A percentile compares a stretch with the other conserved stretches of the same genome.
Evolutionary conservation across 2,888 invertebrate genomes (phyloP).

Genomic region (Leucozona laternaria): DNA sequence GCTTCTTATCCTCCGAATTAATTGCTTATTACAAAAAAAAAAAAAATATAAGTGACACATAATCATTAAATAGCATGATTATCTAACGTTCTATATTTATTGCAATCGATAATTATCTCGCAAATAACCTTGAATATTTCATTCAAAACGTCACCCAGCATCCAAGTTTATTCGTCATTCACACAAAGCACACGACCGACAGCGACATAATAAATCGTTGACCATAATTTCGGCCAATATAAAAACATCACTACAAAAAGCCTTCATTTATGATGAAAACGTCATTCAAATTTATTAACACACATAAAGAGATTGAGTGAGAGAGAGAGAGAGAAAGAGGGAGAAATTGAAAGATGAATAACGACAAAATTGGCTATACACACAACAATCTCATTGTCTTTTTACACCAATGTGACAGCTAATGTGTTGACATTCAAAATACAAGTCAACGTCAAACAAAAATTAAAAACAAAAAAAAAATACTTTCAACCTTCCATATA

Average conservation of each 20-base stretch:
- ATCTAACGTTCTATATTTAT: constrained; percentile 37
- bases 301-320: neutral
- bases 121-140: constrained; percentile 31
- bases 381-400: constrained; percentile 51
- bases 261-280: constrained; percentile 61
- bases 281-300: constrained; percentile 67
- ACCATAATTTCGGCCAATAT: constrained; percentile 34
- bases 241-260: constrained; percentile 8
- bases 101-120: constrained; percentile 28
- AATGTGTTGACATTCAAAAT: constrained; percentile 61
- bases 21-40: neutral
- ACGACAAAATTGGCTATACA: constrained; percentile 29
- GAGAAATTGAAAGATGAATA: constrained; percentile 18
- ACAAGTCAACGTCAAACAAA: constrained; percentile 16
- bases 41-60: neutral
- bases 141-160: constrained; percentile 37
- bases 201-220: constrained; percentile 24
- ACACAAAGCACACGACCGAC: constrained; percentile 12
- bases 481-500: constrained; percentile 38
- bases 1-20: too few species aligned
- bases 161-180: constrained; percentile 33
- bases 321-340: neutral
- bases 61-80: constrained; percentile 34
- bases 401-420: constrained; percentile 44
- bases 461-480: constrained; percentile 16